Percentiles rank a stretch among this genome's conserved stretches.
These are phyloP conservation scores for Spodoptera frugiperda DNA, from an alignment of 1,140 invertebrate genomes.

Conservation along the genomic window DNA sequence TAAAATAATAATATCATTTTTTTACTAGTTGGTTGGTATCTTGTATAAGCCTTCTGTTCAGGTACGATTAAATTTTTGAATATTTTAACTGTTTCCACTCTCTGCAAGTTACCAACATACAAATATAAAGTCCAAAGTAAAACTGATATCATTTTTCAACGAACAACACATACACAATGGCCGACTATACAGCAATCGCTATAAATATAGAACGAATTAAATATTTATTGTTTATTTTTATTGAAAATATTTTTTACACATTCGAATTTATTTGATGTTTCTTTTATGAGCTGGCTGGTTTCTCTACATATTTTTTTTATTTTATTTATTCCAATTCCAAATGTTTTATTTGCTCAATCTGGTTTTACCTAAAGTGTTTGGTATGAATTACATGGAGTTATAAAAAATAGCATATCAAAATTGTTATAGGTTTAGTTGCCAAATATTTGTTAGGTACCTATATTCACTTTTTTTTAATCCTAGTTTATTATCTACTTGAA, in stretches of 20 bases:
- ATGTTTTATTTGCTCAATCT: not conserved
- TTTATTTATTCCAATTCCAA: not conserved
- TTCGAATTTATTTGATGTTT: constrained; percentile 34
- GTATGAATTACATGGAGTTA: no score
- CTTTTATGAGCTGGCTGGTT: constrained; percentile 4
- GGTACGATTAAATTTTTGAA: constrained; percentile 1
- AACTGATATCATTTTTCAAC: constrained; percentile 26
- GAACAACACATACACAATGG: not conserved
- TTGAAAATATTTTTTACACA: constrained; percentile 17
- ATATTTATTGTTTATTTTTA: constrained; percentile 38
- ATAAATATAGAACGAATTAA: constrained; percentile 38
- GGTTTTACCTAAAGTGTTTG: no score
- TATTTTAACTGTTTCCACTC: not conserved
- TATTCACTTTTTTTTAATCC: no score
- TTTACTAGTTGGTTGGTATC: not conserved
- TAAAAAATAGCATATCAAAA: no score
- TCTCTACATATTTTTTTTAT: not conserved
- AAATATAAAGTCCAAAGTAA: not conserved
- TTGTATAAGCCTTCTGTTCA: not conserved
- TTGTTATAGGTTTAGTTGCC: no score
- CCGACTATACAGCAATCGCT: constrained; percentile 3
- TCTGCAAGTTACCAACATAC: constrained; percentile 7
- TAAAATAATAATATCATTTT: no score
- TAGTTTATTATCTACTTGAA: no score
- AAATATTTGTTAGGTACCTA: no score